phyloP scores from a whole-genome alignment of 2,113 vertebrate species.

The Nothoprocta pentlandii region DNA sequence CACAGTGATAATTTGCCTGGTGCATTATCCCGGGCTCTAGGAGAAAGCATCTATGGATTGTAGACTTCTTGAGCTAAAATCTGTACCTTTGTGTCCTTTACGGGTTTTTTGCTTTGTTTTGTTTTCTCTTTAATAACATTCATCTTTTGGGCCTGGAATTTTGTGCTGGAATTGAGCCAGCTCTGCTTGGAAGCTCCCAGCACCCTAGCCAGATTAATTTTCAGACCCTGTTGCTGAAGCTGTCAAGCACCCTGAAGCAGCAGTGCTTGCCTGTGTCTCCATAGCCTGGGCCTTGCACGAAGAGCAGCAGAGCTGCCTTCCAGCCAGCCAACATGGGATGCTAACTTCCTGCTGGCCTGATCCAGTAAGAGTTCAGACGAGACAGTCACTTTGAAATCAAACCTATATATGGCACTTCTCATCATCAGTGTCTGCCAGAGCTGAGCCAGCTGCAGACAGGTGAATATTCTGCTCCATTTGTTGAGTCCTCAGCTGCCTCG shows the following conservation, averaged over 20 bases:
- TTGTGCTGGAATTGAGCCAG: neutral
- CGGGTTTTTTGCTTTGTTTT: neutral
- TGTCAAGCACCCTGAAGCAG: neutral
- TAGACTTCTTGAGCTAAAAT: neutral
- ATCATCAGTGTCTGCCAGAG: neutral
- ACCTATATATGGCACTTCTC: accelerated
- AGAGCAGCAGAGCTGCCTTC: neutral
- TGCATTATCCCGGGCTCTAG: neutral
- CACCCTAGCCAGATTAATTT: neutral
- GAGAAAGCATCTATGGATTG: neutral
- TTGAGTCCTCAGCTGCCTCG: neutral
- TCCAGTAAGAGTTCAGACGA: neutral
- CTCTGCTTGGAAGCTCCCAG: neutral
- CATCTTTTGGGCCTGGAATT: neutral
- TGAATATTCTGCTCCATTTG: neutral
- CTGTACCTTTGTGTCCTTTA: neutral
- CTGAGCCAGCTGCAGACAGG: neutral
- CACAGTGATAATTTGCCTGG: neutral
- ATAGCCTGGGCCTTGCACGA: neutral
- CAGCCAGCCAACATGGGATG: accelerated
- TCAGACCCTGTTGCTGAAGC: neutral
- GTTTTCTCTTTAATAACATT: neutral
- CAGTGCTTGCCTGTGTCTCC: neutral
- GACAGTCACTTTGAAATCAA: neutral
- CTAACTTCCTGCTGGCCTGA: neutral